Base-by-base conservation (phyloP, 1,140 invertebrate genomes). In the Heliconius eleuchia region DNA sequence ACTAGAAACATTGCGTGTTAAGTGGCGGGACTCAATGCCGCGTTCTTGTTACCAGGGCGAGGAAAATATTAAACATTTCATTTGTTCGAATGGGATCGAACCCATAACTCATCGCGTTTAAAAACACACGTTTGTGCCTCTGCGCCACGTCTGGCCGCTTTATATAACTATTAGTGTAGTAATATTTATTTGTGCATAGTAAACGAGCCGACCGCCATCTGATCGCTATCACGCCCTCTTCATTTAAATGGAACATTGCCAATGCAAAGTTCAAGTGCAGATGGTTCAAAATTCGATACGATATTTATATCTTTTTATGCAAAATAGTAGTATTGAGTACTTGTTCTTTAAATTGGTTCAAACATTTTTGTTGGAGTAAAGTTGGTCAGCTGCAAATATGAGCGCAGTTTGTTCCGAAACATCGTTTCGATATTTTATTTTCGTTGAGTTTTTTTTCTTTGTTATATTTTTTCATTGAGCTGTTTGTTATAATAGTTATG, bases 261-360 rank as follows among this genome's bases (percentile, higher is more conserved):
- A 79, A 71, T 34, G 71, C n/a, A 34, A 78, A 75, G 78, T 71
- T 79, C 78, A 79, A 79, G 78, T 79, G 78, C 78, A 74, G 60
- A 13, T 46, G 50, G 23, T 66, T 66, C 60, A 66, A 4, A 66
- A 30, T 30, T 73, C 50, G 72, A 73, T 50, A 73, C 30, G 72
- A 50, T 30, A 66, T 66, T 13, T 30, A 16, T 27, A 66, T 66
- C 9, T 66, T 30, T 11, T 30, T 66, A 66, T 27, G 27, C 23
- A 66, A 30, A 66, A 66, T 30, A 2, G n/a, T 57, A 23, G 19
- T 23, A 57, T 57, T 23, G n/a, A 52, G 50, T 23, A 8, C 60
- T 27, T 66, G 23, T 66, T 66, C 60, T 66, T 66, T 66, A 66
- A 66, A 66, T 66, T 27, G 60, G 27, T 66, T 66, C 27, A 11